Conservation (phyloP, 2,888 invertebrate species). For the Tineola bisselliella region DNA sequence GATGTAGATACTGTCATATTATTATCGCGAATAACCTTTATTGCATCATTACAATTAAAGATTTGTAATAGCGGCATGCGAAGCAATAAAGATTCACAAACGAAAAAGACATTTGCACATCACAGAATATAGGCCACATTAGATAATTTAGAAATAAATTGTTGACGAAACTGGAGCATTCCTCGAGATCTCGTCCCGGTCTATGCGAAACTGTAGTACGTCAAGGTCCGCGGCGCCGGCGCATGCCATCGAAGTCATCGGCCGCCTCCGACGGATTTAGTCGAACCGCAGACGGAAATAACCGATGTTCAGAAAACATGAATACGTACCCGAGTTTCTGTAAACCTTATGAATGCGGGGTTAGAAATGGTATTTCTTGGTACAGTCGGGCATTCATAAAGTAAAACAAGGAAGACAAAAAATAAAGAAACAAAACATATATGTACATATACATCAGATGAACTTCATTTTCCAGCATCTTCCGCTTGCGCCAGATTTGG, state of each 20-base stretch:
- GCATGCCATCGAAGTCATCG: conserved; percentile 53
- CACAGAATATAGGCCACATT: not conserved
- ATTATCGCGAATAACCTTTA: not conserved
- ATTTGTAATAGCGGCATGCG: not conserved
- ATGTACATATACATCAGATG: too few species aligned
- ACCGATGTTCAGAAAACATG: conserved; percentile 48
- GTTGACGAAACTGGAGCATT: conserved; percentile 8
- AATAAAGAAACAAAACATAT: too few species aligned
- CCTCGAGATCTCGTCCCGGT: not conserved
- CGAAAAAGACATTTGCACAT: not conserved
- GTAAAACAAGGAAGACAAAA: not conserved
- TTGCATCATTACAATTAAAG: not conserved
- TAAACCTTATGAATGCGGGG: conserved; percentile 20
- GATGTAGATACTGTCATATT: not conserved
- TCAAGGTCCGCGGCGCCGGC: conserved; percentile 47
- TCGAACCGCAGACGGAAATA: conserved; percentile 56
- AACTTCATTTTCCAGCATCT: conserved; percentile 9
- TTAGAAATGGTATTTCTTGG: not conserved
- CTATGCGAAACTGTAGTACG: conserved; percentile 20
- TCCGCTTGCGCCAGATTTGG: conserved; percentile 11
- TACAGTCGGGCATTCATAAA: not conserved
- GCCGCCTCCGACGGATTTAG: conserved; percentile 51
- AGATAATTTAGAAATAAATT: not conserved
- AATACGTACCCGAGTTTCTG: conserved; percentile 39
- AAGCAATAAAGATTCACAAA: not conserved